Evolutionary conservation across 2,113 vertebrate species (phyloP).

Genomic region (Tetrao urogallus): DNA sequence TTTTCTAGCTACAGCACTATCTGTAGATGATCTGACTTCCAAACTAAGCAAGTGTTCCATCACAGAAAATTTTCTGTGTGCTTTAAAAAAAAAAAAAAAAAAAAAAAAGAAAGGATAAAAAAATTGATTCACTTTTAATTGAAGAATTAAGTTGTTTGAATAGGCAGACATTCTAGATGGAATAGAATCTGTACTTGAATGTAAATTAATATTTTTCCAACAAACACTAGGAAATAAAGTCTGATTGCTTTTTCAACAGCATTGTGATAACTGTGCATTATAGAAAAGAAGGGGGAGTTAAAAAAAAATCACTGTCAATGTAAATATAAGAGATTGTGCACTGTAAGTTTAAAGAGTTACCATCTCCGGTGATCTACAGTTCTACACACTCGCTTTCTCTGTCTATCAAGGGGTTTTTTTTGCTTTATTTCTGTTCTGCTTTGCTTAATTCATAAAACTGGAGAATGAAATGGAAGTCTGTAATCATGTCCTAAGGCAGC

Average conservation of each 20-base stretch:
- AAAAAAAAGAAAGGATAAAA: background rate
- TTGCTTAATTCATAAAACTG: conserved; percentile 50
- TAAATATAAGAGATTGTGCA: conserved; percentile 20
- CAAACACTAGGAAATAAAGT: background rate
- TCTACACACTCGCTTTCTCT: background rate
- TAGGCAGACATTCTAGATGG: background rate
- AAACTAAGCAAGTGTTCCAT: background rate
- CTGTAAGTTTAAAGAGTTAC: conserved; percentile 6
- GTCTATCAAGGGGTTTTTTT: conserved; percentile 21
- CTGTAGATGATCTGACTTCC: background rate
- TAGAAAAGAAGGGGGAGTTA: background rate
- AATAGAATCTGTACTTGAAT: background rate
- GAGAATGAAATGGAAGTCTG: background rate
- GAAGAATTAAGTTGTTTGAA: conserved; percentile 35
- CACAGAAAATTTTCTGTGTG: background rate
- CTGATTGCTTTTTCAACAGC: conserved; percentile 27
- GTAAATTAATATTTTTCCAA: conserved; percentile 44
- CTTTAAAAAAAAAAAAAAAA: background rate
- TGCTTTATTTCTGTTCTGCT: conserved; percentile 30
- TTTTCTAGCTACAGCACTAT: background rate
- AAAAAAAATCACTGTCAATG: conserved; percentile 17
- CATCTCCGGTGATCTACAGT: conserved; percentile 30
- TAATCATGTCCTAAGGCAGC: conserved; percentile 15
- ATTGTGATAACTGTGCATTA: conserved; percentile 10
- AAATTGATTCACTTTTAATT: background rate